Evolutionary conservation across 2,888 invertebrate species (phyloP).

Genomic region (Sericinus montela): DNA sequence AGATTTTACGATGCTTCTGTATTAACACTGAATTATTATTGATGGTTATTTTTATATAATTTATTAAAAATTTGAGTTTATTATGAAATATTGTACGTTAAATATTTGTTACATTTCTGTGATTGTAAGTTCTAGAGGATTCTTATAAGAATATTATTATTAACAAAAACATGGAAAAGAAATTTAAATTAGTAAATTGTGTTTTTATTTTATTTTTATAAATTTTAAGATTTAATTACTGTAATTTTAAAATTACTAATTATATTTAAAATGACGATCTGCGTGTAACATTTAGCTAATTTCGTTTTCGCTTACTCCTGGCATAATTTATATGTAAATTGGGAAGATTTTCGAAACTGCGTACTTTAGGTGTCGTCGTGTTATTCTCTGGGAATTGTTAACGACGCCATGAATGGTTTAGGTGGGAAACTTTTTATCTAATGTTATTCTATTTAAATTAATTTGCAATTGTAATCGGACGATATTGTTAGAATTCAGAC

Average conservation of each 20-base stretch:
- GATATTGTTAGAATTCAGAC: no score
- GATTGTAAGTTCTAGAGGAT: background rate
- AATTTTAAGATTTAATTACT: no score
- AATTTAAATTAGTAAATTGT: no score
- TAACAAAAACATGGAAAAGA: no score
- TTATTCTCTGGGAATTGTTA: constrained; percentile 9
- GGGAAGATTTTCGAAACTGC: constrained; percentile 4
- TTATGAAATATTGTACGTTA: no score
- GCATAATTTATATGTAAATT: constrained; percentile 13
- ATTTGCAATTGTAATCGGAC: background rate
- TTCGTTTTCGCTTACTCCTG: background rate
- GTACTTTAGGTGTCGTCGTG: background rate
- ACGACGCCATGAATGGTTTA: background rate
- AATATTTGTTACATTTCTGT: no score
- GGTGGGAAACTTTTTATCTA: background rate
- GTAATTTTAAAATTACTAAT: no score
- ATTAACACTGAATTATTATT: background rate
- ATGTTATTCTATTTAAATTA: background rate
- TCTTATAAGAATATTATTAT: background rate
- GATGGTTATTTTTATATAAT: no score
- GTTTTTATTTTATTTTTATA: no score
- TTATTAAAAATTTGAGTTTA: no score
- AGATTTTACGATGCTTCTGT: constrained; percentile 1
- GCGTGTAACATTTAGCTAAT: background rate
- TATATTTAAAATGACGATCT: background rate